phyloP scores from a whole-genome alignment of 2,888 invertebrate genomes.

The Apodemia mormo region DNA sequence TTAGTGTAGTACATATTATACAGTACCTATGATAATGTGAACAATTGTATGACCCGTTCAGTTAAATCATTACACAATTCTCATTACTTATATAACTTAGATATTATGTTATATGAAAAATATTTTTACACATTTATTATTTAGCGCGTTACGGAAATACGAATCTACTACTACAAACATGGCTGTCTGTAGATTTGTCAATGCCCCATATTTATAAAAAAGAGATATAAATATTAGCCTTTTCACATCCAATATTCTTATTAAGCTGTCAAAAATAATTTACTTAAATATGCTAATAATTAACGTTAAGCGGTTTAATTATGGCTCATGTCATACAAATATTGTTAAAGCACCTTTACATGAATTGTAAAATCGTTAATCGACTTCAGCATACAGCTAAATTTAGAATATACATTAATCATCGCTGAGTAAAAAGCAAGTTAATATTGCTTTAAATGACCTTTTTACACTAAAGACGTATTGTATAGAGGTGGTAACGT shows the following conservation, averaged over 20 bases:
- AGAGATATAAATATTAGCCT: background rate
- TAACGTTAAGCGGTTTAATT: slow-evolving; percentile 13
- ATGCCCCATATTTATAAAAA: background rate
- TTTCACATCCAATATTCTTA: background rate
- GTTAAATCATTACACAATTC: background rate
- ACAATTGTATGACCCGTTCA: slow-evolving; percentile 1
- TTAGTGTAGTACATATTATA: background rate
- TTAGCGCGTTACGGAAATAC: slow-evolving; percentile 2
- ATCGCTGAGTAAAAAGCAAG: background rate
- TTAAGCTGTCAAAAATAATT: slow-evolving; percentile 8
- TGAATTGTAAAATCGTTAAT: slow-evolving; percentile 1
- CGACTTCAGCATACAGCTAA: background rate
- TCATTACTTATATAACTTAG: background rate
- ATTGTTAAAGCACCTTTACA: slow-evolving; percentile 16
- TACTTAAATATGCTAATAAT: slow-evolving; percentile 8
- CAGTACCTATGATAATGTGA: slow-evolving; percentile 13
- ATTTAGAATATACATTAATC: slow-evolving; percentile 4
- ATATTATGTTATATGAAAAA: background rate
- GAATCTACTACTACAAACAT: background rate
- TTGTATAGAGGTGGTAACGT: background rate
- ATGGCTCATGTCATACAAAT: slow-evolving; percentile 3
- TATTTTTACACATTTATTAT: slow-evolving; percentile 15
- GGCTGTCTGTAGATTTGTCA: background rate
- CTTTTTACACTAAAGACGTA: background rate
- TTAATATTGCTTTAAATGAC: background rate